These are phyloP conservation scores for Tribolium castaneum DNA, from an alignment of 1,140 invertebrate genomes.

Conservation along the genomic window DNA sequence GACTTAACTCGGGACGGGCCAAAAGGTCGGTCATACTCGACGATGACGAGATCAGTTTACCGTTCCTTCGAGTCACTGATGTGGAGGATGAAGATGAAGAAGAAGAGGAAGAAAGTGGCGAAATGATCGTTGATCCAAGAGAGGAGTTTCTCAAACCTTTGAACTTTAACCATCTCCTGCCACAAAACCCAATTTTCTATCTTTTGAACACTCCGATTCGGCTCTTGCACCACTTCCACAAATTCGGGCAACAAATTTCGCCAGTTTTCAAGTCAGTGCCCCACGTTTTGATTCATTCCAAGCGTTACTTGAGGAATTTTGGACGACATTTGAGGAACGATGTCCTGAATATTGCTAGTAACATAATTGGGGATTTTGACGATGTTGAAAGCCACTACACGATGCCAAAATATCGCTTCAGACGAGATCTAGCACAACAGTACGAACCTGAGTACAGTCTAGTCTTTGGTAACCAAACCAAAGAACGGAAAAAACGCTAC, in stretches of 20 bases:
- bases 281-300: slow-evolving; percentile 36
- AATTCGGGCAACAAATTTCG: slow-evolving; percentile 42
- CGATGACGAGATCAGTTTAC: slow-evolving; percentile 7
- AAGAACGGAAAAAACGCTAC: slow-evolving; percentile 2
- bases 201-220: slow-evolving; percentile 45
- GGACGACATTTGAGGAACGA: slow-evolving; percentile 40
- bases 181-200: slow-evolving; percentile 45
- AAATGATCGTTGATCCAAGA: background rate
- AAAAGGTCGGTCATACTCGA: slow-evolving; percentile 3
- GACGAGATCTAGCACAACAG: background rate
- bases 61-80: slow-evolving; percentile 7
- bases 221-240: slow-evolving; percentile 45
- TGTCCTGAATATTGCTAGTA: slow-evolving; percentile 39
- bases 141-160: slow-evolving; percentile 15
- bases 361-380: slow-evolving; percentile 41
- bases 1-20: background rate
- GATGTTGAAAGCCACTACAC: background rate
- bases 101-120: background rate
- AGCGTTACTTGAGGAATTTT: slow-evolving; percentile 41
- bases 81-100: background rate
- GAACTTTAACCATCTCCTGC: slow-evolving; percentile 39
- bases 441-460: slow-evolving; percentile 24
- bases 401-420: background rate
- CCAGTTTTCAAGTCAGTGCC: slow-evolving; percentile 46
- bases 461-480: background rate